Evolutionary conservation across 2,888 invertebrate species (phyloP).

Genomic region (Muscina levida): DNA sequence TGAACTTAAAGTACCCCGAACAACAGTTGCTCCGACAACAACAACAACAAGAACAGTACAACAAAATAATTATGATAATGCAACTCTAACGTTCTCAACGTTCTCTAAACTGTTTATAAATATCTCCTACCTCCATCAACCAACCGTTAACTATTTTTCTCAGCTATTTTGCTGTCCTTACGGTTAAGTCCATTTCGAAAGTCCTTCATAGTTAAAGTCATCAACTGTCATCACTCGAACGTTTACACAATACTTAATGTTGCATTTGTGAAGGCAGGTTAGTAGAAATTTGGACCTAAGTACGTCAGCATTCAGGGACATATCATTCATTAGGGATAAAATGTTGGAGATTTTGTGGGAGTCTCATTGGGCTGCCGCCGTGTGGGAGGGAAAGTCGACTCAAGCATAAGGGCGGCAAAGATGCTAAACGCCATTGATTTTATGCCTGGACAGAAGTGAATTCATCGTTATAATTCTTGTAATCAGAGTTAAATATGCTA

Average conservation of each 20-base stretch:
- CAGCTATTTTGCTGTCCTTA: slow-evolving; percentile 14
- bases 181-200: background rate
- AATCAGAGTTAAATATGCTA: slow-evolving; percentile 53
- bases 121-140: slow-evolving; percentile 23
- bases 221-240: slow-evolving; percentile 24
- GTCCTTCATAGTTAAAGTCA: slow-evolving; percentile 27
- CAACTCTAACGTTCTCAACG: slow-evolving; percentile 25
- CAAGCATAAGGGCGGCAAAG: background rate
- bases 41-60: too few species aligned
- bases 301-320: background rate
- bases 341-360: background rate
- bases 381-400: background rate
- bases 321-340: slow-evolving; percentile 8
- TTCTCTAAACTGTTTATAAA: slow-evolving; percentile 28
- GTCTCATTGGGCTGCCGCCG: background rate
- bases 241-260: too few species aligned
- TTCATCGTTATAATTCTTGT: slow-evolving; percentile 2
- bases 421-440: slow-evolving; percentile 60
- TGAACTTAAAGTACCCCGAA: slow-evolving; percentile 59
- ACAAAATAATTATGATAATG: slow-evolving; percentile 39
- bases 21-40: too few species aligned
- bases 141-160: slow-evolving; percentile 31
- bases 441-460: slow-evolving; percentile 52
- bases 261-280: background rate
- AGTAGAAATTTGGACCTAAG: background rate